These are phyloP conservation scores for Lagopus leucura DNA, from an alignment of 2,113 vertebrate genomes.

Conservation along the genomic window DNA sequence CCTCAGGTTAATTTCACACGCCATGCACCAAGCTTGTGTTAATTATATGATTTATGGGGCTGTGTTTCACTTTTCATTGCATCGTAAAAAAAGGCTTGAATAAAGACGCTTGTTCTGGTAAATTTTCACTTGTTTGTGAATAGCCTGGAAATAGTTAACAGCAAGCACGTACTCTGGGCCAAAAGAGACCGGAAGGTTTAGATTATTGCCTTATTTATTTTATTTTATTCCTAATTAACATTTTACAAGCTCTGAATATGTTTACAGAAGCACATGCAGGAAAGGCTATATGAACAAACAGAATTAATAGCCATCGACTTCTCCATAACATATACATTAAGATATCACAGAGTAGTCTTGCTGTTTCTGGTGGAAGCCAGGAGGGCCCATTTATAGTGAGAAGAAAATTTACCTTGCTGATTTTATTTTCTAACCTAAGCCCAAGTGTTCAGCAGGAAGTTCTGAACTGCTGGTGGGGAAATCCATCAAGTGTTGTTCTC, in stretches of 20 bases:
- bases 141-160: conserved; percentile 44
- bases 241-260: conserved; percentile 62
- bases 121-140: conserved; percentile 50
- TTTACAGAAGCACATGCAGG: conserved; percentile 50
- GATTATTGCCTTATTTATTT: conserved; percentile 56
- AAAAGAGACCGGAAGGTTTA: conserved; percentile 32
- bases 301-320: background rate
- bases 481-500: background rate
- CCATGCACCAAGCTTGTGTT: conserved; percentile 53
- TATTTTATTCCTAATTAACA: conserved; percentile 72
- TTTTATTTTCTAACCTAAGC: background rate
- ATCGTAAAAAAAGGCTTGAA: conserved; percentile 46
- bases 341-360: background rate
- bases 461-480: background rate
- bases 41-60: conserved; percentile 62
- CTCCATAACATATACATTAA: background rate
- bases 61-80: conserved; percentile 51
- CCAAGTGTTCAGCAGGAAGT: background rate
- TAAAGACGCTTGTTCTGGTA: conserved; percentile 41
- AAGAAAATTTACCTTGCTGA: background rate
- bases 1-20: conserved; percentile 63
- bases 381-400: background rate
- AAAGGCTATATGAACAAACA: conserved; percentile 38
- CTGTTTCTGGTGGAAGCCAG: background rate
- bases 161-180: background rate